Evolutionary conservation across 2,113 vertebrate genomes (phyloP).

Genomic region (Centropristis striata): DNA sequence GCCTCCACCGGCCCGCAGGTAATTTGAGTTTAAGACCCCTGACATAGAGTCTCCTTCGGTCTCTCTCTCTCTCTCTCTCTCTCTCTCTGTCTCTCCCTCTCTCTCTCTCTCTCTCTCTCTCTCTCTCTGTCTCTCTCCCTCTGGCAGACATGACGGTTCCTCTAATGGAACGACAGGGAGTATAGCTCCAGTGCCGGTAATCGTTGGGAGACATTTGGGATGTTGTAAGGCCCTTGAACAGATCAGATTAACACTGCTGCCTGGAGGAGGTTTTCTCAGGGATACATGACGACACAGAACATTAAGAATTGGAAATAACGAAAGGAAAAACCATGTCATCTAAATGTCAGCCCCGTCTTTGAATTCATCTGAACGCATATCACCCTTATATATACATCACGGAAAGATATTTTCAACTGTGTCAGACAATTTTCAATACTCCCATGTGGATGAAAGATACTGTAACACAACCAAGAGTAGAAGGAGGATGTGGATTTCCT

Average conservation of each 20-base stretch:
- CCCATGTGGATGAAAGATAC: constrained; percentile 4
- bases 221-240: constrained; percentile 40
- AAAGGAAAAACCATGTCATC: constrained; percentile 17
- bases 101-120: neutral
- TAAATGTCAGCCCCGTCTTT: neutral
- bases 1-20: no score
- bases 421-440: neutral
- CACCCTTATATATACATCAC: no score
- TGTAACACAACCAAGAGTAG: neutral
- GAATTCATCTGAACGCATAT: neutral
- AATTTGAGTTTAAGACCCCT: no score
- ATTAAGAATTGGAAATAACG: constrained; percentile 1
- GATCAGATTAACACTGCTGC: constrained; percentile 47
- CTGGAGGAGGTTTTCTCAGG: neutral
- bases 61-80: no score
- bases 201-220: constrained; percentile 11
- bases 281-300: constrained; percentile 9
- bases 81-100: no score
- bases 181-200: neutral
- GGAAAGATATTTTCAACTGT: constrained; percentile 5
- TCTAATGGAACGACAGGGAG: constrained; percentile 18
- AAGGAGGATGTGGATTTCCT: constrained; percentile 10
- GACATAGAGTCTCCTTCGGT: no score
- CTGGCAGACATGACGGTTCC: constrained; percentile 11
- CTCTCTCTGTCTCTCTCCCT: neutral